These are phyloP conservation scores for Yoshiicerus persimilis DNA, from an alignment of 1,140 invertebrate species.

Conservation along the genomic window DNA sequence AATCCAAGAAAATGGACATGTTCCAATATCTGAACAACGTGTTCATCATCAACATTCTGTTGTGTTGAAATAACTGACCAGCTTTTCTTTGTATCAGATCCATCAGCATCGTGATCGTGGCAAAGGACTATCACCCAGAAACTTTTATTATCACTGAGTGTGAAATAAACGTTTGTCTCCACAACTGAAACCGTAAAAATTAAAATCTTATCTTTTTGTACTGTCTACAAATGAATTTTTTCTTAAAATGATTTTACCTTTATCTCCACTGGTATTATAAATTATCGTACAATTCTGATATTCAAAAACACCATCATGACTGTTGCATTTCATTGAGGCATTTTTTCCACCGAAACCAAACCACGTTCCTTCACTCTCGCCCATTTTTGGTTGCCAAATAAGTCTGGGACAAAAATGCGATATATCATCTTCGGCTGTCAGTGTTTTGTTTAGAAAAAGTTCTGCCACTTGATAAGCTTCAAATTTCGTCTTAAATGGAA, in stretches of 20 bases:
- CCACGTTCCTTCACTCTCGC: neutral
- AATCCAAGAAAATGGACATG: neutral
- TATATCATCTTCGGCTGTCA: neutral
- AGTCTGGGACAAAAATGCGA: neutral
- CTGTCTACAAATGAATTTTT: neutral
- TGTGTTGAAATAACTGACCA: neutral
- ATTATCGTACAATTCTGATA: neutral
- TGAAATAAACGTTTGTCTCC: neutral
- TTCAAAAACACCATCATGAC: neutral
- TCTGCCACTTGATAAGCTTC: neutral
- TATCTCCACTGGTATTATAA: neutral
- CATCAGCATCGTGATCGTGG: neutral
- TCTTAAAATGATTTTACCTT: neutral
- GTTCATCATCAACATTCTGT: neutral
- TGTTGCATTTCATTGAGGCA: neutral
- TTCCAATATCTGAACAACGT: neutral
- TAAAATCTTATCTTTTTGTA: no score
- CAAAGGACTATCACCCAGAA: neutral
- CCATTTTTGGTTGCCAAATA: neutral
- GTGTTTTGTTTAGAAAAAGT: neutral
- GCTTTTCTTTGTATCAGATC: neutral
- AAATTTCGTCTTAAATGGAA: neutral
- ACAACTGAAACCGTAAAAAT: neutral
- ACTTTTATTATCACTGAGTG: slow-evolving; percentile 1
- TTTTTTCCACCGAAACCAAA: neutral